A percentile compares a stretch with the other conserved stretches of the same genome.
Conservation (phyloP, 2,888 invertebrate genomes). For the Polymixis lichenea region DNA sequence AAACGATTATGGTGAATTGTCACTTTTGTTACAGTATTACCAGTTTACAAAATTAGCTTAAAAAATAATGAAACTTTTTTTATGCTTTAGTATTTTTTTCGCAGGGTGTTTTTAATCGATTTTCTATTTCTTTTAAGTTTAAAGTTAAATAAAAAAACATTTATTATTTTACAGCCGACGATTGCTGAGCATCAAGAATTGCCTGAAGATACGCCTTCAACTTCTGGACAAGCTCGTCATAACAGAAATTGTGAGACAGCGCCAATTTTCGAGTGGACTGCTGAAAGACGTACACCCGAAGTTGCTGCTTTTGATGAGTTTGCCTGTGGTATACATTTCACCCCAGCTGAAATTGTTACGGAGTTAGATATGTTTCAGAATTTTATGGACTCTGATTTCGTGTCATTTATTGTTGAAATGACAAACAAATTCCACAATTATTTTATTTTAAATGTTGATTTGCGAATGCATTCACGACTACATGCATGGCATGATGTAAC, state of each 20-base stretch:
- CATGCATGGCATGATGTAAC: constrained; percentile 51
- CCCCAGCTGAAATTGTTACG: constrained; percentile 31
- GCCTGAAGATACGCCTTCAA: constrained; percentile 38
- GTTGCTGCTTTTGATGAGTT: constrained; percentile 38
- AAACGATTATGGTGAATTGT: constrained; percentile 19
- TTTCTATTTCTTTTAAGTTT: constrained; percentile 31
- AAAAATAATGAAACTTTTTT: constrained; percentile 21
- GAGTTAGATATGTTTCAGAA: constrained; percentile 30
- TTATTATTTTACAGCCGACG: constrained; percentile 31
- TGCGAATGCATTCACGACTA: constrained; percentile 50
- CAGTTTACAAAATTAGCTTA: constrained; percentile 29
- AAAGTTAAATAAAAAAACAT: constrained; percentile 33
- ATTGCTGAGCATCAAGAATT: constrained; percentile 34
- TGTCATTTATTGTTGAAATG: constrained; percentile 36
- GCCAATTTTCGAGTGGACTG: constrained; percentile 32
- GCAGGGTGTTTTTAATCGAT: constrained; percentile 34
- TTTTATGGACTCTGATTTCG: constrained; percentile 36
- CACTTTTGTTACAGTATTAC: constrained; percentile 35
- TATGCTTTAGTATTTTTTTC: constrained; percentile 20
- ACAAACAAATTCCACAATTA: constrained; percentile 35
- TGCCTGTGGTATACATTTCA: constrained; percentile 31
- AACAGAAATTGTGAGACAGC: constrained; percentile 21
- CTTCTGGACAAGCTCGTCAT: constrained; percentile 36
- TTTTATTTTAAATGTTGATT: constrained; percentile 35
- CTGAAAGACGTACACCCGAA: constrained; percentile 38